Percentiles rank a stretch among this genome's conserved stretches.
These are phyloP conservation scores for Sarcophilus harrisii DNA, from an alignment of 2,797 vertebrate genomes.

Conservation along the genomic window DNA sequence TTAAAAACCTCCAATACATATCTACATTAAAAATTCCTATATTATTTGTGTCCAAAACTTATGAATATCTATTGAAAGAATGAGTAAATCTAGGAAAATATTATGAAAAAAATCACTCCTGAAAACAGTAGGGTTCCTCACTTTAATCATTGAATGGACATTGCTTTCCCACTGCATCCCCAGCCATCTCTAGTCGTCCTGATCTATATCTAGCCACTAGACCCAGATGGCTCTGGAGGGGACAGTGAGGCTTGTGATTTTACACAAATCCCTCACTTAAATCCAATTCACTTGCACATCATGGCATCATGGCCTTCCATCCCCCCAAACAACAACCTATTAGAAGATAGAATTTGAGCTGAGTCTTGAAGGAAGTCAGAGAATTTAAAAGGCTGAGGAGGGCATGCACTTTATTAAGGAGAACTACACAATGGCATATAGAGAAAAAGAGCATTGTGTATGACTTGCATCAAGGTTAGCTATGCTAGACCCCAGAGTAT, in stretches of 20 bases:
- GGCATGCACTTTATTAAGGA: background rate
- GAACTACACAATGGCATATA: background rate
- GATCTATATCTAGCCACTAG: too few species aligned
- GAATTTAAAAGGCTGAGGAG: background rate
- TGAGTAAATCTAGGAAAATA: background rate
- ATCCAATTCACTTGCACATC: too few species aligned
- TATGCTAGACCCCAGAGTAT: background rate
- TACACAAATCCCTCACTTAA: too few species aligned
- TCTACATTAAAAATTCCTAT: background rate
- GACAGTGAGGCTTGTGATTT: too few species aligned
- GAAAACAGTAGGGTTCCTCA: background rate
- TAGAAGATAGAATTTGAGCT: background rate
- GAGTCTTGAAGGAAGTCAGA: background rate
- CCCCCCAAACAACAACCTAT: background rate
- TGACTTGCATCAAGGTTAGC: background rate
- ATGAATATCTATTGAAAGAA: background rate
- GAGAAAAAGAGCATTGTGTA: background rate
- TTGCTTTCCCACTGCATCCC: too few species aligned
- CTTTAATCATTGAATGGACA: too few species aligned
- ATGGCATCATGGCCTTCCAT: too few species aligned
- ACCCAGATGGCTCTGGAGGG: too few species aligned
- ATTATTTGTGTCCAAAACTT: background rate
- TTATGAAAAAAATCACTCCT: background rate
- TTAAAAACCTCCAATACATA: background rate
- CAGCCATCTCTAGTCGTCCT: too few species aligned